A percentile compares a stretch with the other conserved stretches of the same genome.
Conservation (phyloP, 2,888 invertebrate species). For the Drosophila mayaguana region DNA sequence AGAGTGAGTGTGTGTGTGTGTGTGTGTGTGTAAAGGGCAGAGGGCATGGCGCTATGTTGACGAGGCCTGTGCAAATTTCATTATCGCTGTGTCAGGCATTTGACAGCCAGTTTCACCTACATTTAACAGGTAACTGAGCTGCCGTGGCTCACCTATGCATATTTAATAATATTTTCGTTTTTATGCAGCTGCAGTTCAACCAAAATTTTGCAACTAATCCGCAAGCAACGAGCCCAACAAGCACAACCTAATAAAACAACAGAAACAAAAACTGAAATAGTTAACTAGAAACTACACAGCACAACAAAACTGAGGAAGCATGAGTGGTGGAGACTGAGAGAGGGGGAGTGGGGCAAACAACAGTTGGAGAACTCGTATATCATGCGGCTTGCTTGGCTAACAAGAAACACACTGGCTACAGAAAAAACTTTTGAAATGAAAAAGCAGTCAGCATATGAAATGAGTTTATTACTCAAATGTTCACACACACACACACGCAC, state of each 20-base stretch:
- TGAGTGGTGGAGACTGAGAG: not conserved
- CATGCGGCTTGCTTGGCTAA: constrained; percentile 63
- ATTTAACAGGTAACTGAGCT: constrained; percentile 56
- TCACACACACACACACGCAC: constrained; percentile 32
- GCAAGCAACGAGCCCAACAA: constrained; percentile 46
- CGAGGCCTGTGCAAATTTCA: constrained; percentile 73
- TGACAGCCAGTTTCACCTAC: constrained; percentile 78
- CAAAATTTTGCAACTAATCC: constrained; percentile 34
- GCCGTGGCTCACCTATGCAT: constrained; percentile 35
- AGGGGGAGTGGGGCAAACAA: not conserved
- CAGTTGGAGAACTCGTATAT: constrained; percentile 63
- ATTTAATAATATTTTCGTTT: constrained; percentile 46
- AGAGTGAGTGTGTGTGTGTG: too few species aligned
- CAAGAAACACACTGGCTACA: constrained; percentile 63
- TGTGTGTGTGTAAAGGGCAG: too few species aligned
- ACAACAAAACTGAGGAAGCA: constrained; percentile 19
- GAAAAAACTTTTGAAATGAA: constrained; percentile 77
- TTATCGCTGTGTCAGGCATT: constrained; percentile 72
- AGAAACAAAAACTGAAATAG: constrained; percentile 46
- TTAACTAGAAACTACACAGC: constrained; percentile 58
- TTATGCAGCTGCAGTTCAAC: constrained; percentile 29
- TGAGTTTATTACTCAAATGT: constrained; percentile 79
- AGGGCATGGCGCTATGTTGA: constrained; percentile 27
- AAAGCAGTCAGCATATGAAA: constrained; percentile 81
- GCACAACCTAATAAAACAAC: constrained; percentile 26